Evolutionary conservation across 2,888 invertebrate species (phyloP), one percentile per base, ranked within the genome.

Genomic region (Pristionchus exspectatus): DNA sequence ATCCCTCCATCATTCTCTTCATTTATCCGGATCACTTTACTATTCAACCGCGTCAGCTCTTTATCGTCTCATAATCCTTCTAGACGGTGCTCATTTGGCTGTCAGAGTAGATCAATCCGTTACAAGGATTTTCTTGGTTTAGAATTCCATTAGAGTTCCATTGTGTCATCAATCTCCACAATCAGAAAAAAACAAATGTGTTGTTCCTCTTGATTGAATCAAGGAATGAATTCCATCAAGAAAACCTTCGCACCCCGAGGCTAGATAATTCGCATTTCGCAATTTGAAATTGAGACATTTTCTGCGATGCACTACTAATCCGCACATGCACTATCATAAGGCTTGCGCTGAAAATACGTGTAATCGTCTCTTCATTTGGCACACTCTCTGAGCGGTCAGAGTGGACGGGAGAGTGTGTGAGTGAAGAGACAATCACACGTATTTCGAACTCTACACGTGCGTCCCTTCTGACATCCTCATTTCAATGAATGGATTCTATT

Each of bases 1-100:
- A 50, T 50, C 50, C 81, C n/a, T 33, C 33, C 38, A 50, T 54
- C 50, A n/a, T 24, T 27, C n/a, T 3, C 72, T 33, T 30, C 33
- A 54, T 54, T 44, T 21, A 44, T 81, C 81, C 38, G n/a, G 50
- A 81, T 81, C 81, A 81, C 50, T 50, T 81, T 54, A 44, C 44
- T 54, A 50, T 81, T 27, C 81, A 1, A n/a, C 9, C 38, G 33
- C 7, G 44, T 77, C 50, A n/a, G 30, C 81, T 14, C 54, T 81
- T 54, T 74, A 5, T 33, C 74, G 30, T 74, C 74, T 38, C 33
- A 74, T 74, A 44, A 74, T 33, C 38, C 69, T 74, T 38, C 74
- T 44, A 27, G 54, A 54, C 30, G 38, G 38, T 5, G 18, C 74
- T n/a, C 83, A 54, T 83, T 83, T 21, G 54, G 83, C 7, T 83